phyloP scores from a whole-genome alignment of 2,113 vertebrate genomes.

The Mola mola region DNA sequence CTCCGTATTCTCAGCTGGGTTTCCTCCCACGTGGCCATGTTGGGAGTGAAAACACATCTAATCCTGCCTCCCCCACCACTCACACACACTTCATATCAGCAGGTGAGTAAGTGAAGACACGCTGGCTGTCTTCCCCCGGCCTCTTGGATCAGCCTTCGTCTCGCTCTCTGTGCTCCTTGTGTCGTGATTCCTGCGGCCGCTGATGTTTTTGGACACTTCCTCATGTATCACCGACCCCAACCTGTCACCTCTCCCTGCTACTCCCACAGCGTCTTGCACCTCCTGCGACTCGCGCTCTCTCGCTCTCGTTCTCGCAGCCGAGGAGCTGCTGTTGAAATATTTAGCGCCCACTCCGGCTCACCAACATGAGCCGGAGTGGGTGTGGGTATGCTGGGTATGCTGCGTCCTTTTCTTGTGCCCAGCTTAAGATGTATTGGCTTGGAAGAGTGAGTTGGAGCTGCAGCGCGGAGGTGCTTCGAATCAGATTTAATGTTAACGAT shows the following conservation, averaged over 20 bases:
- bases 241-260: conserved; percentile 51
- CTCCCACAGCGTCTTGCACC: conserved; percentile 38
- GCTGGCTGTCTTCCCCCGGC: not conserved
- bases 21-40: conserved; percentile 1
- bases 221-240: conserved; percentile 54
- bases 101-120: conserved; percentile 50
- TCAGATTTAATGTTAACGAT: conserved; percentile 35
- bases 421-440: conserved; percentile 49
- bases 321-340: conserved; percentile 72
- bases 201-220: conserved; percentile 62
- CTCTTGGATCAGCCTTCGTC: conserved; percentile 30
- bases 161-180: conserved; percentile 27
- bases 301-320: conserved; percentile 39
- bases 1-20: too few species aligned
- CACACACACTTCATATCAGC: too few species aligned
- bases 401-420: conserved; percentile 50
- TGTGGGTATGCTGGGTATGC: too few species aligned
- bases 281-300: conserved; percentile 16
- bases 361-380: too few species aligned
- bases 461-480: conserved; percentile 32
- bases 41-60: conserved; percentile 33
- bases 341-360: conserved; percentile 61
- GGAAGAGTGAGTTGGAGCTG: conserved; percentile 26
- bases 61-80: conserved; percentile 24
- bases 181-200: conserved; percentile 36